Percentiles rank a stretch among this genome's conserved stretches.
These are phyloP conservation scores for Acrobasis repandana DNA, from an alignment of 2,888 invertebrate species.

Conservation along the genomic window DNA sequence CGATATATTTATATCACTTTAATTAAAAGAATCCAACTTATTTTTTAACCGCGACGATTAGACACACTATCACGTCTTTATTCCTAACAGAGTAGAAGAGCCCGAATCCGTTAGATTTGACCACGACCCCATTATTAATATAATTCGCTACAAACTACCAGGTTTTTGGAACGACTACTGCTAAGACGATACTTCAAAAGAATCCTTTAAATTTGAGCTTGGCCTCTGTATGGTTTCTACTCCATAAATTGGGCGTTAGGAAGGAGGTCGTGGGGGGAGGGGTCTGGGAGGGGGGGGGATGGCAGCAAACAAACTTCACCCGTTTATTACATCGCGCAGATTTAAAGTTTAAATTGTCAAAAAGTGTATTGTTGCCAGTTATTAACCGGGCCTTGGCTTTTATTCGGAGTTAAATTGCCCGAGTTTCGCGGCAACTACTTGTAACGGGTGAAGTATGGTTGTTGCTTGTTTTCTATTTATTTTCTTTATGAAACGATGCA, in stretches of 20 bases:
- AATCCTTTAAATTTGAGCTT: neutral
- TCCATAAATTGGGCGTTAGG: neutral
- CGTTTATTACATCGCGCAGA: conserved; percentile 24
- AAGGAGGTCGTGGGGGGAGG: neutral
- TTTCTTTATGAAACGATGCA: neutral
- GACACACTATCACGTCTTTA: no score
- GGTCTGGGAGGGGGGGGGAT: conserved; percentile 3
- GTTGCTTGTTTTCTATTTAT: conserved; percentile 7
- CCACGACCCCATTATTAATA: no score
- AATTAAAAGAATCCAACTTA: no score
- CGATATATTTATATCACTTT: no score
- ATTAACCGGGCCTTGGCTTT: conserved; percentile 31
- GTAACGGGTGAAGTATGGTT: conserved; percentile 10
- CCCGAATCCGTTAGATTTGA: no score
- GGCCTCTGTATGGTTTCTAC: neutral
- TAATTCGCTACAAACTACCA: no score
- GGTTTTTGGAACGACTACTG: neutral
- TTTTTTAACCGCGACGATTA: no score
- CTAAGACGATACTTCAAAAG: neutral
- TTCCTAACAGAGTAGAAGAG: no score
- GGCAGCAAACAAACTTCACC: conserved; percentile 18
- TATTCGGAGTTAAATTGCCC: conserved; percentile 17
- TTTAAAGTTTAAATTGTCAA: conserved; percentile 34
- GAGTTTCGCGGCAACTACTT: conserved; percentile 17
- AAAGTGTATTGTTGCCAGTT: conserved; percentile 30